Percentiles rank a stretch among this genome's conserved stretches.
These are phyloP conservation scores for Pteruthius melanotis DNA, from an alignment of 2,113 vertebrate species.

Conservation along the genomic window DNA sequence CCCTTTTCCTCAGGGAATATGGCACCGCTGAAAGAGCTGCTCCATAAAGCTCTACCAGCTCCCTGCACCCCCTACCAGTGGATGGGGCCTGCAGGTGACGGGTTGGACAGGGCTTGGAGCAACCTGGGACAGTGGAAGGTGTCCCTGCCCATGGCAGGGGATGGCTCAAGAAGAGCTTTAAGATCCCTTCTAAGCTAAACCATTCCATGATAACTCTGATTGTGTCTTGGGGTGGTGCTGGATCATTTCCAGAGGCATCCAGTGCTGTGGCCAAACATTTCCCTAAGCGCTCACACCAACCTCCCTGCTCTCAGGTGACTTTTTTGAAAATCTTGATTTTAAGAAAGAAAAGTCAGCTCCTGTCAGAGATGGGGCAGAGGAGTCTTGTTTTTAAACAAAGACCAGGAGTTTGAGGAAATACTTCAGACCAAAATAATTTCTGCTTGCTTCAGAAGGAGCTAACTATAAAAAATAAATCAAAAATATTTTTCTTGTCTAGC, in stretches of 20 bases:
- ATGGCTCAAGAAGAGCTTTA: not conserved
- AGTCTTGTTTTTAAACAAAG: not conserved
- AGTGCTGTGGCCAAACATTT: rapidly evolving
- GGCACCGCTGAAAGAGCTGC: not conserved
- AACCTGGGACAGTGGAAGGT: not conserved
- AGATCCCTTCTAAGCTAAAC: not conserved
- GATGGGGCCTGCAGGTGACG: not conserved
- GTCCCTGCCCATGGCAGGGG: not conserved
- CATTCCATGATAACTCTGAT: not conserved
- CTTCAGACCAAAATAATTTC: not conserved
- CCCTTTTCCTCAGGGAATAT: not conserved
- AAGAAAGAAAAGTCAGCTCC: not conserved
- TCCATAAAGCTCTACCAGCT: not conserved
- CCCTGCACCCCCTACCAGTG: not conserved
- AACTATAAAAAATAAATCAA: not conserved
- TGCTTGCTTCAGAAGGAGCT: not conserved
- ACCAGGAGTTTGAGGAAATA: not conserved
- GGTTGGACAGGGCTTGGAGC: not conserved
- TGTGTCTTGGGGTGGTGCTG: not conserved
- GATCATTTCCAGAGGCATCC: not conserved
- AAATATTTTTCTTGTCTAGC: not conserved
- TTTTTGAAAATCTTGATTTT: not conserved
- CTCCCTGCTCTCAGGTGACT: not conserved
- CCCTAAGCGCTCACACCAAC: not conserved
- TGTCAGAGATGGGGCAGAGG: not conserved